phyloP scores from a whole-genome alignment of 1,140 invertebrate genomes.

The Condylostylus longicornis region DNA sequence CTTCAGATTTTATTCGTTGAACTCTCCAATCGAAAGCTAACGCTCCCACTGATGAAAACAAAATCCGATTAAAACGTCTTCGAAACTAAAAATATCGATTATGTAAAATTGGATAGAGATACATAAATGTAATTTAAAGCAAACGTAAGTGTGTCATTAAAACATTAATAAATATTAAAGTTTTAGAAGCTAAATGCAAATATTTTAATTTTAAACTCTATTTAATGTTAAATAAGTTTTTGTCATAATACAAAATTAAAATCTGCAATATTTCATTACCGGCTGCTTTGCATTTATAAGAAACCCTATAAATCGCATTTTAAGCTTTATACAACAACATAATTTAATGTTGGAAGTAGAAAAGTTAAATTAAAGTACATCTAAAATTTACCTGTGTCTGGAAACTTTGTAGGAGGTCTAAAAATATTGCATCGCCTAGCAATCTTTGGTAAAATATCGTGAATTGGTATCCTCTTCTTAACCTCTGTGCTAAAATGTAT shows the following conservation, averaged over 20 bases:
- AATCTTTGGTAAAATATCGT: too few relatives aligned
- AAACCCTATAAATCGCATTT: background rate
- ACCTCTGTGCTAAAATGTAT: background rate
- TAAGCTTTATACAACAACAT: background rate
- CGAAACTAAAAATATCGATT: too few relatives aligned
- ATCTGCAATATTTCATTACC: too few relatives aligned
- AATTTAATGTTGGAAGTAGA: background rate
- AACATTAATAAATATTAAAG: background rate
- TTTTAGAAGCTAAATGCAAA: background rate
- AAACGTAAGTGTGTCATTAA: constrained; percentile 23
- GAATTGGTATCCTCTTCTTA: too few relatives aligned
- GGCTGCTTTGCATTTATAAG: background rate
- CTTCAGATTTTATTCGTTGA: constrained; percentile 22
- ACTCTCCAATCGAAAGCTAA: constrained; percentile 21
- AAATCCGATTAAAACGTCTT: too few relatives aligned
- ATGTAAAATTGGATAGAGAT: too few relatives aligned
- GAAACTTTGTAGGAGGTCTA: too few relatives aligned
- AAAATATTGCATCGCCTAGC: too few relatives aligned
- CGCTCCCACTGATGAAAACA: constrained; percentile 7
- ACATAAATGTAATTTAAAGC: too few relatives aligned
- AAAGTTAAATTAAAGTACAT: background rate
- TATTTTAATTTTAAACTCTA: background rate
- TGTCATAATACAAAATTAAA: background rate
- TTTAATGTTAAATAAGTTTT: background rate
- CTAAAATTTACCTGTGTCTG: background rate